phyloP scores from a whole-genome alignment of 2,113 vertebrate genomes.

The Sus scrofa region DNA sequence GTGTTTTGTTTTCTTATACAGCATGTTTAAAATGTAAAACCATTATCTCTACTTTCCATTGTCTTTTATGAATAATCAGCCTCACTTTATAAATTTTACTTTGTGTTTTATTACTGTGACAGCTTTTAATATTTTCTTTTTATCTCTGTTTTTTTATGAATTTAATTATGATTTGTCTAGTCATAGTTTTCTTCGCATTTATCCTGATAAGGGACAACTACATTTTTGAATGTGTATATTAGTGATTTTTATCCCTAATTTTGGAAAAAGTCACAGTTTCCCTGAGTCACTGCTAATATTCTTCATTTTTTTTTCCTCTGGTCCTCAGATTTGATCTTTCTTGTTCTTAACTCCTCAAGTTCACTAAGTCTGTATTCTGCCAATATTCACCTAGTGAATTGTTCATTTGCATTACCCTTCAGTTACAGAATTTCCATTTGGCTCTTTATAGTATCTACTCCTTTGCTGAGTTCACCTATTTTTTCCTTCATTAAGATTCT shows the following conservation, averaged over 20 bases:
- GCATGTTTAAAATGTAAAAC: background rate
- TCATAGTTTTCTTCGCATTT: background rate
- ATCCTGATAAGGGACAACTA: background rate
- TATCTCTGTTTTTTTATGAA: background rate
- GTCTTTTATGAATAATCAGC: background rate
- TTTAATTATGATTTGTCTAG: background rate
- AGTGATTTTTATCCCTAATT: background rate
- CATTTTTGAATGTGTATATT: background rate
- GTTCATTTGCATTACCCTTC: background rate
- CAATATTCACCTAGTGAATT: background rate
- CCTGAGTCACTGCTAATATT: background rate
- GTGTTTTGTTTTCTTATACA: background rate
- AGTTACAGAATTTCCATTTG: background rate
- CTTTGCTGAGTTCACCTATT: background rate
- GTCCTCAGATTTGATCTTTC: background rate
- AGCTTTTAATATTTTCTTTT: background rate
- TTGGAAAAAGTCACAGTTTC: background rate
- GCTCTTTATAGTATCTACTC: background rate
- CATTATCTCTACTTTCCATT: background rate
- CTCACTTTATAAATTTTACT: background rate
- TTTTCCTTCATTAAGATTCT: background rate
- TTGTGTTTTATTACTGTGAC: background rate
- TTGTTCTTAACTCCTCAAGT: background rate
- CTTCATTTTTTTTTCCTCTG: background rate
- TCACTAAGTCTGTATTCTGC: background rate